Evolutionary conservation across 2,113 vertebrate genomes (phyloP), one percentile per base, ranked within the genome.

Genomic region (Chamaetylas fuelleborni): DNA sequence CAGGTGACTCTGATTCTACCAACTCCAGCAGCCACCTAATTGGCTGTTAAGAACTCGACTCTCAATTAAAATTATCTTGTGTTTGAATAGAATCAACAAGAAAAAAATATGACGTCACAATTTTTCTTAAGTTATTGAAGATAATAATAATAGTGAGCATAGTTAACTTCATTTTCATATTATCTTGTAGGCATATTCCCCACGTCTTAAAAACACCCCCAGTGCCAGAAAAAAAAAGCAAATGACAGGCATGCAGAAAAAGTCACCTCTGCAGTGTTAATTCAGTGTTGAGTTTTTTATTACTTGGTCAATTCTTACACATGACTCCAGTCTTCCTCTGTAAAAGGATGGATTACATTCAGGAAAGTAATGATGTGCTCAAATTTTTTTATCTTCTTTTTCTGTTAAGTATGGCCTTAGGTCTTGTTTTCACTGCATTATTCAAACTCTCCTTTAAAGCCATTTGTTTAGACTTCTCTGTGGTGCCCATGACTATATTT

Each of bases 391-490:
- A 3, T 64, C 7, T 70, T 66, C 8, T 45, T 60, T 86, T 90
- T 62, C 33, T 60, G 12, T n/a, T 24, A 71, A 57, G 40, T 51
- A 18, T 69, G 48, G 29, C 54, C 50, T 62, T 73, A 58, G 47
- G 25, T 73, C 51, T 94, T 83, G 34, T 74, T 86, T 81, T 48
- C 14, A 71, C 33, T 54, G 6, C 31, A 17, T 84, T 89, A 84
- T 65, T 88, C 66, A 93, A 79, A 23, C 62, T 84, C 9, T 36
- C 3, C 26, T 79, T 78, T 72, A 73, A 95, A 92, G 20, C 6
- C 9, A 76, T 78, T 93, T 82, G 40, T 95, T 93, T 89, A 87
- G 70, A 93, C 50, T 72, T 91, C 77, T 91, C n/a, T 48, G 34
- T 71, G 34, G 36, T 38, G 14, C 16, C 23, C 29, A 70, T 54